Percentiles rank a stretch among this genome's conserved stretches.
These are phyloP conservation scores for Oryzias melastigma DNA, from an alignment of 2,113 vertebrate genomes.

Conservation along the genomic window DNA sequence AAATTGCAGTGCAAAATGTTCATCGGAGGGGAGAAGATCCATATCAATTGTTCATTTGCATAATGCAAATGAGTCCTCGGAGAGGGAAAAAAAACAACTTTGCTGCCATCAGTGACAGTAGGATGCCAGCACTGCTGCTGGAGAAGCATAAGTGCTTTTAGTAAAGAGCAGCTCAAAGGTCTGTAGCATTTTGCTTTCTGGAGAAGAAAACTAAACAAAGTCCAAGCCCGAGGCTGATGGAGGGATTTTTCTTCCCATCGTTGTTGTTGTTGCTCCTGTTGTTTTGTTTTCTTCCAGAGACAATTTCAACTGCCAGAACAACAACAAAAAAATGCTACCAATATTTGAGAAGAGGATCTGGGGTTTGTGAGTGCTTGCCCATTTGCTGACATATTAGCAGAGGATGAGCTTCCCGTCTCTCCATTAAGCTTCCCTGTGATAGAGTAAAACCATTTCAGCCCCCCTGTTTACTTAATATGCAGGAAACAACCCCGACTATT, in stretches of 20 bases:
- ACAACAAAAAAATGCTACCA: neutral
- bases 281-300: neutral
- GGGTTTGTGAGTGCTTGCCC: slow-evolving; percentile 47
- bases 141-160: slow-evolving; percentile 48
- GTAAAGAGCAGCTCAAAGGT: slow-evolving; percentile 48
- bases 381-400: slow-evolving; percentile 63
- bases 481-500: slow-evolving; percentile 75
- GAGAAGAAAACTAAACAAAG: slow-evolving; percentile 30
- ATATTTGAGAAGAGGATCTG: slow-evolving; percentile 28
- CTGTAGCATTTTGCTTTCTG: slow-evolving; percentile 18
- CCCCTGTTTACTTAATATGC: slow-evolving; percentile 77
- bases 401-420: slow-evolving; percentile 63
- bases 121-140: slow-evolving; percentile 45
- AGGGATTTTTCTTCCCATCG: neutral
- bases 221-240: slow-evolving; percentile 18
- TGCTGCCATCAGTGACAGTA: slow-evolving; percentile 55
- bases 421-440: slow-evolving; percentile 73
- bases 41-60: slow-evolving; percentile 69
- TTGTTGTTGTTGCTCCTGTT: no score
- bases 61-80: slow-evolving; percentile 66
- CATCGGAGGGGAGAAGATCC: slow-evolving; percentile 66
- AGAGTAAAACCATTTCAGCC: slow-evolving; percentile 67
- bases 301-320: slow-evolving; percentile 9
- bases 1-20: slow-evolving; percentile 72
- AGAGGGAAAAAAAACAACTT: slow-evolving; percentile 43